Evolutionary conservation across 2,113 vertebrate genomes (phyloP), one percentile per base, ranked within the genome.

Genomic region (Lasiurus borealis): DNA sequence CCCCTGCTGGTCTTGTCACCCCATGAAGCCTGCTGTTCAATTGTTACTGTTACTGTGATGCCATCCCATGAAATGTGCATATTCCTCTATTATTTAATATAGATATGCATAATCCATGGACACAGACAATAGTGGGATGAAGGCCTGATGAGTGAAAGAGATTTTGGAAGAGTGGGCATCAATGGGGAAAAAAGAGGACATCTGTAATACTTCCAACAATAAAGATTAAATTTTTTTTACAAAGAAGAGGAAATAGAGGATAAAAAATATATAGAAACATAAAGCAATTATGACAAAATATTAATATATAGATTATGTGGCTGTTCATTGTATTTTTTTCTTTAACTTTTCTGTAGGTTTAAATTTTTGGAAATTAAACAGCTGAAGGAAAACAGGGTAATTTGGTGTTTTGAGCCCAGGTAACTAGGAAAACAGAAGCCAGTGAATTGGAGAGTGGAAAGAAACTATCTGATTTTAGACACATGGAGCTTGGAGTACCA

Each of bases 281-380:
- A 95, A 91, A 90, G 73, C 46, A 73, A 77, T 50, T 44, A 36
- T 80, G 54, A 19, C 83, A 90, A 72, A 91, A 59, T 84, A 13
- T 46, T 90, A 72, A 73, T 4, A 54, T 71, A 44, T 73, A 57
- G 1, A 0, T 0, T 44, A 34, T 93, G 9, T 93, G 11, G 3
- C n/a, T 85, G 13, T 75, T 92, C 64, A 48, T 73, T 90, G 9
- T 78, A 72, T 46, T 69, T 95, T n/a, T 77, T 21, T 64, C 54
- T 69, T 62, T 40, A 85, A 57, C 31, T 88, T 77, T 83, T 88
- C 31, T 40, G 8, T 73, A 83, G 18, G n/a, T 89, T 89, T 80
- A 46, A 69, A 59, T 80, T 91, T 77, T 83, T 77, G 7, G 62
- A 78, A 64, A 73, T 52, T 34, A 72, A 71, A 6, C 76, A 76